Base-by-base conservation (phyloP, 64 coral and sea anemone genomes). In the Astreopora myriophthalma region DNA sequence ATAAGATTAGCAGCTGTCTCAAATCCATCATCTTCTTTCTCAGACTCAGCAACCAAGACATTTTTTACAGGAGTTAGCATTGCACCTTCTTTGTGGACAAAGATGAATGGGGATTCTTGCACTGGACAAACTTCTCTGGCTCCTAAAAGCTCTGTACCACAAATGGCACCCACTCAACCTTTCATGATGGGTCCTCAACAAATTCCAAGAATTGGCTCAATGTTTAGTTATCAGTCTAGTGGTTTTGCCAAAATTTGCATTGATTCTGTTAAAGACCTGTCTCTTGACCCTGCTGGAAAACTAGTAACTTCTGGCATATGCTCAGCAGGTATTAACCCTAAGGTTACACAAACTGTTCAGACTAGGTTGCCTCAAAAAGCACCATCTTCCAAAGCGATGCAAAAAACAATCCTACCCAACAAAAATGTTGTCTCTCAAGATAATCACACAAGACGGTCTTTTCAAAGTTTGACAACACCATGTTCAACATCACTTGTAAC, bases 241-340 rank as follows among this genome's bases (percentile, higher is more conserved):
- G 19, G 34, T 73, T 35, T 22, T 19, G 6, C 70, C 16, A 73
- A 62, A 63, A 61, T 58, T 65, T 63, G 55, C 19, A 64, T 83
- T 35, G 79, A 83, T 11, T 62, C 79, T 83, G 79, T 63, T 17
- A 83, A 83, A 39, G 79, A 83, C 16, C 79, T 64, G 11, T 64
- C 79, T 1, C 79, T 64, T 23, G 48, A 34, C 22, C 52, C 52
- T 64, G 10, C 58, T 14, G 57, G 57, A 20, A 83, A 60, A 10
- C 32, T 36, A 8, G 52, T 6, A 55, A 79, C 42, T 8, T 26
- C 38, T 12, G 23, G 19, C 7, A 48, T 55, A 2, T 31, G 9
- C 14, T 30, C 75, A 16, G 44, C 27, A 28, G 20, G 52, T 61
- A 20, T 46, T 24, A 75, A 42, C 36, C 24, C 40, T 24, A 78